phyloP scores from a whole-genome alignment of 2,888 invertebrate species.

The Dastarcus helophoroides region DNA sequence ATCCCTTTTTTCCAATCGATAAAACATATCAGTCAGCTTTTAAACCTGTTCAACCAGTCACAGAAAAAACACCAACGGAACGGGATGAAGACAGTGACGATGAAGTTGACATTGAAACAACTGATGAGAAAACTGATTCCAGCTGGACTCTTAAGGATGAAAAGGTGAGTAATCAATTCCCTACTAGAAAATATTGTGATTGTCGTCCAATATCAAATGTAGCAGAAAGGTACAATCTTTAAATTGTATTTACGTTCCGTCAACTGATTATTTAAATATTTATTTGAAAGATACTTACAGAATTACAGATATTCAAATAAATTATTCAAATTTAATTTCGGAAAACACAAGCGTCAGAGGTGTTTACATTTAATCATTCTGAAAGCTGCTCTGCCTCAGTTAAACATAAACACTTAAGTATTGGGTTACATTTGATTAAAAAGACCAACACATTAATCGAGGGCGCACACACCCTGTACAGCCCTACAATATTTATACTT shows the following conservation, averaged over 20 bases:
- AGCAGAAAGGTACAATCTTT: constrained; percentile 13
- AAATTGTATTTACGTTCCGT: constrained; percentile 16
- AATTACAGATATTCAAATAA: constrained; percentile 25
- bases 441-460: constrained; percentile 35
- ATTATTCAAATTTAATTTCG: constrained; percentile 35
- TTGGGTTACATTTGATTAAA: constrained; percentile 37
- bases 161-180: constrained; percentile 33
- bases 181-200: background rate
- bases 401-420: constrained; percentile 34
- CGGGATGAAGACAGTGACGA: constrained; percentile 59
- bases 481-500: background rate
- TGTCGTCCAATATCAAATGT: background rate
- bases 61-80: constrained; percentile 26
- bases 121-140: constrained; percentile 56
- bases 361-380: constrained; percentile 38
- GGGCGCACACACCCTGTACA: constrained; percentile 12
- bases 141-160: constrained; percentile 43
- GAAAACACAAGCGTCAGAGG: constrained; percentile 28
- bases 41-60: constrained; percentile 41
- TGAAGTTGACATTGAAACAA: constrained; percentile 80
- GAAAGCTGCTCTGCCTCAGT: constrained; percentile 32
- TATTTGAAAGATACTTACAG: constrained; percentile 22
- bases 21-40: constrained; percentile 46
- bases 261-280: constrained; percentile 18
- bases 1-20: constrained; percentile 36